A percentile compares a stretch with the other conserved stretches of the same genome.
Conservation (phyloP, 2,888 invertebrate species). For the Dasysyrphus tricinctus region DNA sequence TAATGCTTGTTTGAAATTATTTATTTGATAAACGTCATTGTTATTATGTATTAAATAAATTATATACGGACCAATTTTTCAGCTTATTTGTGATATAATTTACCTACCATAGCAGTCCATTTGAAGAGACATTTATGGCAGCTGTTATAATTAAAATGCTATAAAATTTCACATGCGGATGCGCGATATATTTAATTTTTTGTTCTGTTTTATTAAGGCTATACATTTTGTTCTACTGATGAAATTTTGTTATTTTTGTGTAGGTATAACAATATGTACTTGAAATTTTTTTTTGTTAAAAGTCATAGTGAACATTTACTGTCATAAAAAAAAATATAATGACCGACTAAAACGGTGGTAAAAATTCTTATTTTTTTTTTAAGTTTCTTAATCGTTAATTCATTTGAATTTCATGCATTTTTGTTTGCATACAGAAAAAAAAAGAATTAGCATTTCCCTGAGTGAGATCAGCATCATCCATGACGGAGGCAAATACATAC, state of each 20-base stretch:
- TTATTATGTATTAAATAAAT: constrained; percentile 17
- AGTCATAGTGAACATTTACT: no score
- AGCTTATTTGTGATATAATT: constrained; percentile 44
- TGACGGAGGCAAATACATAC: not conserved
- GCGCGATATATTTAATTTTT: constrained; percentile 22
- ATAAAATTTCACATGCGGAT: constrained; percentile 42
- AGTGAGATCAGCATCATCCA: constrained; percentile 57
- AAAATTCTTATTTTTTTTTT: not conserved
- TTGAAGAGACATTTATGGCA: constrained; percentile 42
- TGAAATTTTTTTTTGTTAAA: not conserved
- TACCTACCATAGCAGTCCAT: constrained; percentile 22
- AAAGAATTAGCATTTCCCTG: constrained; percentile 42
- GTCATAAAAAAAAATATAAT: no score
- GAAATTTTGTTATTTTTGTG: not conserved
- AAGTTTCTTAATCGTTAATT: not conserved
- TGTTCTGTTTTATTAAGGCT: not conserved
- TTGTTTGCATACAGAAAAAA: not conserved
- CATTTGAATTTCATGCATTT: constrained; percentile 28
- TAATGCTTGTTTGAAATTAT: constrained; percentile 9
- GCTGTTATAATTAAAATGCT: constrained; percentile 50
- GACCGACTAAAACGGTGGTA: not conserved
- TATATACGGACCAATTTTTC: not conserved
- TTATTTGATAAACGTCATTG: constrained; percentile 44
- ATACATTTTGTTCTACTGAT: constrained; percentile 16
- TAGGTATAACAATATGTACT: constrained; percentile 24